Evolutionary conservation across 2,113 vertebrate genomes (phyloP).

Genomic region (Lates calcarifer): DNA sequence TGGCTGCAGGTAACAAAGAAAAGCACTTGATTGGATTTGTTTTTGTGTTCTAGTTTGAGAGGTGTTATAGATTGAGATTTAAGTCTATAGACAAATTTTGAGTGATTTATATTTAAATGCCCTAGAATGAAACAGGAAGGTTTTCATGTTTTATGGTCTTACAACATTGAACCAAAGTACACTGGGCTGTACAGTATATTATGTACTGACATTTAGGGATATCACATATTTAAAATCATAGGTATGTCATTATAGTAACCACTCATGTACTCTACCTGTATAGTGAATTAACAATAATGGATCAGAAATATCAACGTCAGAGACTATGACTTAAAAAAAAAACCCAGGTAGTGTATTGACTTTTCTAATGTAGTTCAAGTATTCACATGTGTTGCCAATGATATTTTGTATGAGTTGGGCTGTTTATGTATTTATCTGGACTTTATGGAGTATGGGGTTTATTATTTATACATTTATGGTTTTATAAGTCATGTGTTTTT

Average conservation of each 20-base stretch:
- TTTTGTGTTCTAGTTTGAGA: not conserved
- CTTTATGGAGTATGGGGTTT: not conserved
- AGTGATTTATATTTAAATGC: not conserved
- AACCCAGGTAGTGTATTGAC: not conserved
- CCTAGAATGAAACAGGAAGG: not conserved
- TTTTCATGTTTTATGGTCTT: not conserved
- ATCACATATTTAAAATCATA: not conserved
- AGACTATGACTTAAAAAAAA: not conserved
- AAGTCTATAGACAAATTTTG: not conserved
- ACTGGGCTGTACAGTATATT: not conserved
- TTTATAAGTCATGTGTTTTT: not conserved
- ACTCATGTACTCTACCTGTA: not conserved
- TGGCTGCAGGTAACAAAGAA: conserved; percentile 68
- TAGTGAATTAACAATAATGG: not conserved
- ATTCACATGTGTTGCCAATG: not conserved
- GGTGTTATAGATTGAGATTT: not conserved
- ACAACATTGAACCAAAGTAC: not conserved
- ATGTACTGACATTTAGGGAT: not conserved
- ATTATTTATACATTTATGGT: not conserved
- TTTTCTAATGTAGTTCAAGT: not conserved
- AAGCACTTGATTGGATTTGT: not conserved
- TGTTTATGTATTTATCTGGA: not conserved
- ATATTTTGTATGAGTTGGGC: not conserved
- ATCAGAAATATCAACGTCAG: not conserved
- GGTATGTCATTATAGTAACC: not conserved